Evolutionary conservation across 2,888 invertebrate genomes (phyloP).

Genomic region (Eupithecia tripunctaria): DNA sequence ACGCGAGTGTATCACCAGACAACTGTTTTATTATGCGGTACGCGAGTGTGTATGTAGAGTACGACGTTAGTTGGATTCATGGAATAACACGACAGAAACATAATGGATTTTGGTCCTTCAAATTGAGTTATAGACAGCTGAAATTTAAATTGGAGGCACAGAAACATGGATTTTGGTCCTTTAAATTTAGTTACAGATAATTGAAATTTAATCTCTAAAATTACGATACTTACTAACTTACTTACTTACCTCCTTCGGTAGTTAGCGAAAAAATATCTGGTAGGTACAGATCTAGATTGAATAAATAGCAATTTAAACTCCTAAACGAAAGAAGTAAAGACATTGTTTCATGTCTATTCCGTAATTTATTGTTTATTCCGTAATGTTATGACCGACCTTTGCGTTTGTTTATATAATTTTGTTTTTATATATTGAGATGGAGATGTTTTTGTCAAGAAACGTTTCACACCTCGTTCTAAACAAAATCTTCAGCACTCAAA

Average conservation of each 20-base stretch:
- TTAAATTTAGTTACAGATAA: no score
- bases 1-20: constrained; percentile 23
- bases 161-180: no score
- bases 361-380: no score
- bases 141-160: no score
- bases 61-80: not conserved
- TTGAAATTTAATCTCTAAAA: not conserved
- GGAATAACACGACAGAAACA: not conserved
- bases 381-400: not conserved
- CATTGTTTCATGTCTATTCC: no score
- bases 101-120: not conserved
- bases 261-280: not conserved
- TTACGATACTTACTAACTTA: not conserved
- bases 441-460: no score
- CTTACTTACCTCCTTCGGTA: not conserved
- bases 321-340: no score
- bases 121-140: not conserved
- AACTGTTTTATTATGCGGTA: constrained; percentile 12
- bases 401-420: not conserved
- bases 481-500: not conserved
- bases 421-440: no score
- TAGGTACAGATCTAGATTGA: not conserved
- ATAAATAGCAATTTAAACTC: not conserved
- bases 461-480: not conserved
- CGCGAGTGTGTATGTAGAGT: not conserved